These are phyloP conservation scores for Penaeus monodon DNA, from an alignment of 2,888 invertebrate genomes.

Conservation along the genomic window DNA sequence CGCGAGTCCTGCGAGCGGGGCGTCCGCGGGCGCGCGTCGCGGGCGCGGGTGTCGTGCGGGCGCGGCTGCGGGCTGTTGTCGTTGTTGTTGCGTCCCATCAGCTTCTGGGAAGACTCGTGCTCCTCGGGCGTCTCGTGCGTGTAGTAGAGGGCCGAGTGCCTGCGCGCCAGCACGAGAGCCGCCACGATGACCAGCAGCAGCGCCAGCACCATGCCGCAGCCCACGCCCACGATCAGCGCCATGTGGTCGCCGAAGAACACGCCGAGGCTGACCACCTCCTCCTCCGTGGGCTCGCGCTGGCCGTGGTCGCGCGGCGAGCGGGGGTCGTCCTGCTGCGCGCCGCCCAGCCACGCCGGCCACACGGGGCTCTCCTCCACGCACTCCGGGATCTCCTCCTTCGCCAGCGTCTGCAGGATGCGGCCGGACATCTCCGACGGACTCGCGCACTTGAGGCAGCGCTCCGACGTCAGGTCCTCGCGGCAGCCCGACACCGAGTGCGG, in stretches of 20 bases:
- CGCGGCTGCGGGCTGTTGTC: slow-evolving; percentile 53
- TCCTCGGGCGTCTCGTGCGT: slow-evolving; percentile 56
- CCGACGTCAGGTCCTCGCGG: slow-evolving; percentile 37
- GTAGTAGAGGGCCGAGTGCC: slow-evolving; percentile 62
- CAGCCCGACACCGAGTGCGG: slow-evolving; percentile 53
- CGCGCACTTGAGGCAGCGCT: slow-evolving; percentile 74
- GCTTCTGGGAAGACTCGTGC: slow-evolving; percentile 51
- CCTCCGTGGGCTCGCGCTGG: slow-evolving; percentile 15
- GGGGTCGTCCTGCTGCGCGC: slow-evolving; percentile 24
- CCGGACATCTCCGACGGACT: slow-evolving; percentile 75
- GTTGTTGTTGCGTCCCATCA: slow-evolving; percentile 61
- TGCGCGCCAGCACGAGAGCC: slow-evolving; percentile 50
- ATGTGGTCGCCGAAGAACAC: slow-evolving; percentile 58
- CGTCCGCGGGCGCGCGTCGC: slow-evolving; percentile 22
- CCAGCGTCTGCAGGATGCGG: slow-evolving; percentile 69
- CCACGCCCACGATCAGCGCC: slow-evolving; percentile 59
- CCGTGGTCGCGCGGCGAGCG: slow-evolving; percentile 39
- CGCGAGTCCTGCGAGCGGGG: not conserved
- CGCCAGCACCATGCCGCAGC: slow-evolving; percentile 56
- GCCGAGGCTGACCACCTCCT: slow-evolving; percentile 21
- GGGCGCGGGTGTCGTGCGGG: slow-evolving; percentile 13
- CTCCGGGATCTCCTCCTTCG: slow-evolving; percentile 70
- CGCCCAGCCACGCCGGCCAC: slow-evolving; percentile 61
- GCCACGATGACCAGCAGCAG: slow-evolving; percentile 57
- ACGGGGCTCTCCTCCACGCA: slow-evolving; percentile 72